A percentile compares a stretch with the other conserved stretches of the same genome.
phyloP scores from a whole-genome alignment of 2,113 vertebrate species.

The Psilopsiagon aurifrons region DNA sequence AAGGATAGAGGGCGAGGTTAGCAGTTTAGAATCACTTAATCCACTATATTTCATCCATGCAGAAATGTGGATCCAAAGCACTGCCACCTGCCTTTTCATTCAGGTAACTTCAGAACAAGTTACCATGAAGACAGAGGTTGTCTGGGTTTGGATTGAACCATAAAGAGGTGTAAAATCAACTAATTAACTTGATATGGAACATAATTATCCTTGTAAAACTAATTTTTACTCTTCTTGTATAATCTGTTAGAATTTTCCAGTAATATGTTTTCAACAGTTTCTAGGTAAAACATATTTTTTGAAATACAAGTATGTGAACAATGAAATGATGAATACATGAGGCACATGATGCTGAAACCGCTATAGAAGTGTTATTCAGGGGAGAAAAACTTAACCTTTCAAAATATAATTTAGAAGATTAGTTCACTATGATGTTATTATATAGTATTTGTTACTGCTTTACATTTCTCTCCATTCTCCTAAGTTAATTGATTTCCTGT shows the following conservation, averaged over 20 bases:
- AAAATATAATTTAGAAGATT: not conserved
- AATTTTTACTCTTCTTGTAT: not conserved
- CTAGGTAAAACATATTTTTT: not conserved
- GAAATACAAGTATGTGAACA: not conserved
- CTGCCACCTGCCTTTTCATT: conserved; percentile 9
- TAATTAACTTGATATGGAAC: not conserved
- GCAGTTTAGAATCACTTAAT: conserved; percentile 36
- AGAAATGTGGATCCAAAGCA: not conserved
- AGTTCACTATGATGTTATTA: not conserved
- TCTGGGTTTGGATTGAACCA: not conserved
- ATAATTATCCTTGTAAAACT: not conserved
- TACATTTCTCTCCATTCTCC: not conserved
- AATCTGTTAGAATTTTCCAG: not conserved
- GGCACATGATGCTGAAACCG: not conserved
- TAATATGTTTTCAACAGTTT: not conserved
- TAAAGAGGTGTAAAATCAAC: not conserved
- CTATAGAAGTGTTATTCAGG: not conserved
- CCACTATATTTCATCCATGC: conserved; percentile 35
- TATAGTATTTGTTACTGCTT: not conserved
- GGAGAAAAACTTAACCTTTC: not conserved
- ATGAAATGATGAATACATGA: not conserved
- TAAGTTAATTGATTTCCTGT: not conserved
- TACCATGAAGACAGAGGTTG: not conserved
- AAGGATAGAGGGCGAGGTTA: conserved; percentile 38
- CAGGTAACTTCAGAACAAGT: not conserved